Evolutionary conservation across 2,113 vertebrate species (phyloP).

Genomic region (Carollia perspicillata): DNA sequence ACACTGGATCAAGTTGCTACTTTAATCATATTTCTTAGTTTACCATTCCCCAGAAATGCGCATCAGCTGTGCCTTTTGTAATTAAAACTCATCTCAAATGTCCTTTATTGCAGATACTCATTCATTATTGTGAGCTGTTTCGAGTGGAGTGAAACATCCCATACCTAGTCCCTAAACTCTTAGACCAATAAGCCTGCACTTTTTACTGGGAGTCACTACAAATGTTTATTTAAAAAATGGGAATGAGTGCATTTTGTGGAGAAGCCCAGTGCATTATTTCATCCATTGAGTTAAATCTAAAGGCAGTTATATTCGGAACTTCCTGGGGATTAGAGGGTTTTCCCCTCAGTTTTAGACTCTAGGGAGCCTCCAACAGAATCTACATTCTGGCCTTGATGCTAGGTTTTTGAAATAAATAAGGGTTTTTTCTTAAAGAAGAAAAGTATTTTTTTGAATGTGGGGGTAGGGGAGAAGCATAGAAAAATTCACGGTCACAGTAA

Average conservation of each 20-base stretch:
- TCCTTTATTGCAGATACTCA: neutral
- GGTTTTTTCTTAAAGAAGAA: neutral
- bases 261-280: neutral
- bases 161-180: neutral
- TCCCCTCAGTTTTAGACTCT: constrained; percentile 13
- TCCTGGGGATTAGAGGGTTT: neutral
- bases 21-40: constrained; percentile 60
- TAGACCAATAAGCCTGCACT: neutral
- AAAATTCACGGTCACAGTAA: neutral
- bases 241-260: neutral
- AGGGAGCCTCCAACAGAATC: neutral
- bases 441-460: neutral
- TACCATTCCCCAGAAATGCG: constrained; percentile 8
- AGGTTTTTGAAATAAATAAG: constrained; percentile 16
- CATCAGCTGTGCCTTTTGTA: neutral
- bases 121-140: neutral
- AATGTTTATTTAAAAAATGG: neutral
- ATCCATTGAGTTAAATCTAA: neutral
- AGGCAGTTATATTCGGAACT: neutral
- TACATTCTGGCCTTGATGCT: neutral
- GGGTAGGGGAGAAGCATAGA: neutral
- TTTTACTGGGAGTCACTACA: neutral
- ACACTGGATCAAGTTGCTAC: neutral
- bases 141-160: neutral
- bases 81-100: neutral